Conservation (phyloP, 2,113 vertebrate species). For the Oreocharis arfaki region DNA sequence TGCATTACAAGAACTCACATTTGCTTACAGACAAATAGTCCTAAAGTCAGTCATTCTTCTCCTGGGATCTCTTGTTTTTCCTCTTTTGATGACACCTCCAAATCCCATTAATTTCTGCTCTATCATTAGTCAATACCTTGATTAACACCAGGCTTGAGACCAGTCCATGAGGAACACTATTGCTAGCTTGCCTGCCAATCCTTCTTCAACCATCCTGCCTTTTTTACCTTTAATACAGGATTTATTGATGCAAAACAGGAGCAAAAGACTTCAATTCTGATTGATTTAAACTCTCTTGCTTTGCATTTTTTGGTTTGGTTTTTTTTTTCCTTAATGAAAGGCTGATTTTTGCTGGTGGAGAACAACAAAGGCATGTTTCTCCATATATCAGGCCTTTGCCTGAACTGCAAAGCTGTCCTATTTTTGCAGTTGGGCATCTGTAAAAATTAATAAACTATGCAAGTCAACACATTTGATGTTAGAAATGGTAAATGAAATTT, state of each 20-base stretch:
- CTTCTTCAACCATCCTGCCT: background rate
- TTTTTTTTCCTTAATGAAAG: background rate
- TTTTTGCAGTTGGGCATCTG: background rate
- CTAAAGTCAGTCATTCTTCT: background rate
- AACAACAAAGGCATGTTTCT: background rate
- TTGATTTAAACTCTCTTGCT: background rate
- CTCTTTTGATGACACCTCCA: background rate
- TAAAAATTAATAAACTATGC: conserved; percentile 7
- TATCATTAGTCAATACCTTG: background rate
- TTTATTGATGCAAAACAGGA: background rate
- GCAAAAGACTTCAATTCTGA: background rate
- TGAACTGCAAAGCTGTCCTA: background rate
- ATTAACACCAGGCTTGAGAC: background rate
- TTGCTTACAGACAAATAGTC: background rate
- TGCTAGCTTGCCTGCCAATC: background rate
- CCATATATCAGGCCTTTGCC: background rate
- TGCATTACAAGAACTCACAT: background rate
- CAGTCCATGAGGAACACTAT: background rate
- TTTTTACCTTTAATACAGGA: background rate
- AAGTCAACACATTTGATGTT: background rate
- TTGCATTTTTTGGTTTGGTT: background rate
- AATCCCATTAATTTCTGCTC: background rate
- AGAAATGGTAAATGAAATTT: conserved; percentile 7
- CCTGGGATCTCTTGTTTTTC: background rate
- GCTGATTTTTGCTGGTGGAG: background rate